Evolutionary conservation across 1,140 invertebrate species (phyloP), one percentile per base, ranked within the genome.

Genomic region (Metaphire vulgaris): DNA sequence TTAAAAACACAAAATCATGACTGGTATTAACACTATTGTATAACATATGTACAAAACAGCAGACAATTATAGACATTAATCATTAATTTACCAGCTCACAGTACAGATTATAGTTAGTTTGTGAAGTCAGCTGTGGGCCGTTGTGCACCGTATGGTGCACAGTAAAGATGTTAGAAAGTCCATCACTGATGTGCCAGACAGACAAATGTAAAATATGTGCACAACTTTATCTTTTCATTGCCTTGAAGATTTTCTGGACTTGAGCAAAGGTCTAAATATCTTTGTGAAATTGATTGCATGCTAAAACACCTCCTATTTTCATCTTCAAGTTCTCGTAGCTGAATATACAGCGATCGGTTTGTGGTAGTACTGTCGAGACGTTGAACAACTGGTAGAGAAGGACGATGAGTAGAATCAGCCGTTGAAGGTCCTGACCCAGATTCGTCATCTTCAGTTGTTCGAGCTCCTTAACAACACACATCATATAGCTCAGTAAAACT

Each of bases 231-330:
- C n/a, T n/a, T n/a, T n/a, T n/a, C n/a, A n/a, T n/a, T n/a, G n/a
- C n/a, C n/a, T n/a, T n/a, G n/a, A n/a, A n/a, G n/a, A n/a, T n/a
- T n/a, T n/a, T n/a, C n/a, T n/a, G n/a, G n/a, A n/a, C n/a, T n/a
- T n/a, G n/a, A n/a, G n/a, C n/a, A n/a, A n/a, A n/a, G n/a, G n/a
- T n/a, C n/a, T n/a, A n/a, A n/a, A n/a, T n/a, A n/a, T n/a, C n/a
- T n/a, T n/a, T n/a, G n/a, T n/a, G n/a, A n/a, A n/a, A n/a, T n/a
- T n/a, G n/a, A n/a, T n/a, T n/a, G n/a, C n/a, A n/a, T n/a, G n/a
- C n/a, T n/a, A n/a, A n/a, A n/a, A n/a, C 77, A 85, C 83, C 79
- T 81, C 1, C 81, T 33, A 73, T 83, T 83, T 65, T 85, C 83
- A 12, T 84, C 83, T 71, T 84, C 80, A 21, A 81, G 29, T 33